A percentile compares a stretch with the other conserved stretches of the same genome.
These are phyloP conservation scores for Balanococcus diminutus DNA, from an alignment of 2,888 invertebrate species.

Conservation along the genomic window DNA sequence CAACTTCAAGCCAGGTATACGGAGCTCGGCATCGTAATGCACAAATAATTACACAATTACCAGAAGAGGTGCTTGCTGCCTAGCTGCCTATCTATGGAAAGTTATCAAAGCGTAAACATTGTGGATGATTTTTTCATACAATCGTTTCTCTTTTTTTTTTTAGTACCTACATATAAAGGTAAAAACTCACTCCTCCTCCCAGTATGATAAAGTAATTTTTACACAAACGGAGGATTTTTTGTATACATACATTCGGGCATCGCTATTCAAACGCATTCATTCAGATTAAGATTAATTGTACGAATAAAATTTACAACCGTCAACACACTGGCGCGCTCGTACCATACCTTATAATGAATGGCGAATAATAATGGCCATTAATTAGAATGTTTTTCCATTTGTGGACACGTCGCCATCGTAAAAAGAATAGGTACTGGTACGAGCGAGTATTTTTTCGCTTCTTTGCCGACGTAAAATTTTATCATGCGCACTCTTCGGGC, in stretches of 20 bases:
- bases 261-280: slow-evolving; percentile 33
- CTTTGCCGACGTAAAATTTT: background rate
- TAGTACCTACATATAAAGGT: background rate
- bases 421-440: background rate
- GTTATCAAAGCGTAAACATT: slow-evolving; percentile 16
- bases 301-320: slow-evolving; percentile 29
- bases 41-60: background rate
- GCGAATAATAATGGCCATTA: slow-evolving; percentile 35
- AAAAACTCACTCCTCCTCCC: background rate
- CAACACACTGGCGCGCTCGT: background rate
- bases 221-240: slow-evolving; percentile 20
- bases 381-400: slow-evolving; percentile 35
- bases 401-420: slow-evolving; percentile 22
- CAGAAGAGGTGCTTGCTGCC: too few species aligned
- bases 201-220: background rate
- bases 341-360: slow-evolving; percentile 16
- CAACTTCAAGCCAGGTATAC: too few species aligned
- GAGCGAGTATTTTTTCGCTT: background rate
- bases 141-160: background rate
- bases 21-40: too few species aligned
- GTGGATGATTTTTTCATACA: background rate
- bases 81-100: too few species aligned
- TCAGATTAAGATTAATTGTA: slow-evolving; percentile 37
- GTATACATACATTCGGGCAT: background rate
- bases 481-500: background rate